These are phyloP conservation scores for Brachypodius melanocephalos DNA, from an alignment of 2,113 vertebrate genomes.

Conservation along the genomic window DNA sequence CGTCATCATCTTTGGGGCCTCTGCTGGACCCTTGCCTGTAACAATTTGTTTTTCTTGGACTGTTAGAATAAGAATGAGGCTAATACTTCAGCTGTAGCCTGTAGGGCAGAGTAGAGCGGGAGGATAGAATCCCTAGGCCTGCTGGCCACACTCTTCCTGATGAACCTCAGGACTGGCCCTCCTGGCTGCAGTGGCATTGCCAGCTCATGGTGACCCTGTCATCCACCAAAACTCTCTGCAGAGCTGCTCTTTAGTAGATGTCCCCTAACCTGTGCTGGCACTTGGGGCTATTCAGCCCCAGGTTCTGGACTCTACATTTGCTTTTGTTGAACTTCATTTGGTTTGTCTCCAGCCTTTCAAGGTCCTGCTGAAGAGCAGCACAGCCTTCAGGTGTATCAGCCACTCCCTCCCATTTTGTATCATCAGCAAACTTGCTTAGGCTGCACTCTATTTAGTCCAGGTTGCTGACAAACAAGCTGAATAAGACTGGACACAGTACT, in stretches of 20 bases:
- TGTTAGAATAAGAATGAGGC: background rate
- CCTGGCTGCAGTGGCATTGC: background rate
- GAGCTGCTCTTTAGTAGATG: background rate
- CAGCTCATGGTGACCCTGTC: background rate
- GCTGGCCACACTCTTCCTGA: background rate
- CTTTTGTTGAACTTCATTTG: background rate
- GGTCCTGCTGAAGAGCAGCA: background rate
- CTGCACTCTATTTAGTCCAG: background rate
- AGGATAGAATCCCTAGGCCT: background rate
- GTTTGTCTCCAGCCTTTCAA: background rate
- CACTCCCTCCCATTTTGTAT: background rate
- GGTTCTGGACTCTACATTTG: accelerated
- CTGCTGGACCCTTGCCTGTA: background rate
- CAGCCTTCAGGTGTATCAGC: background rate
- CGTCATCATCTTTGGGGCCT: background rate
- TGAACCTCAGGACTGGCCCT: background rate
- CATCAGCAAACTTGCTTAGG: background rate
- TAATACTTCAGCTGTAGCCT: background rate
- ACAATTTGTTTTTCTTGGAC: background rate
- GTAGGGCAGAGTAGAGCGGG: background rate
- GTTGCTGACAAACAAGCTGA: background rate
- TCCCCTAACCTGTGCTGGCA: background rate
- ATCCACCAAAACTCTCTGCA: background rate
- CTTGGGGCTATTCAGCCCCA: background rate
- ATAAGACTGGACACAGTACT: no score